phyloP scores from a whole-genome alignment of 1,140 invertebrate genomes.

The Aphaenogaster ashmeadi region DNA sequence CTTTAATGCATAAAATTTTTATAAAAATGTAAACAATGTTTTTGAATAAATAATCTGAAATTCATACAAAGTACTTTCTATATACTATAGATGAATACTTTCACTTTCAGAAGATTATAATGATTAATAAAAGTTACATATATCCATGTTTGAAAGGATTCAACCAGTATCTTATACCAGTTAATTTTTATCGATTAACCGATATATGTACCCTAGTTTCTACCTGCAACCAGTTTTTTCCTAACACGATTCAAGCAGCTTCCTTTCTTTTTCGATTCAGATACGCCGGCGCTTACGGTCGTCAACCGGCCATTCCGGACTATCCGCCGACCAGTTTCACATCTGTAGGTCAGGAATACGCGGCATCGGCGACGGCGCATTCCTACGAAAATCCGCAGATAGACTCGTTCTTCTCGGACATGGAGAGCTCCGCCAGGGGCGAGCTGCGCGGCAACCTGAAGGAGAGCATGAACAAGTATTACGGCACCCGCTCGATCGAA shows the following conservation, averaged over 20 bases:
- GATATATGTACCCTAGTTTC: slow-evolving; percentile 6
- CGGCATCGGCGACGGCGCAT: slow-evolving; percentile 20
- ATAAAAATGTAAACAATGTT: neutral
- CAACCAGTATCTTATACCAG: neutral
- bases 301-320: slow-evolving; percentile 2
- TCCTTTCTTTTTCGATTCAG: slow-evolving; percentile 24
- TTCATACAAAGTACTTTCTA: neutral
- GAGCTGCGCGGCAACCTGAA: slow-evolving; percentile 38
- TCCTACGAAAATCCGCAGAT: slow-evolving; percentile 8
- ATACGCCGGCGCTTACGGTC: slow-evolving; percentile 8
- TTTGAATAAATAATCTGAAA: neutral
- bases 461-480: slow-evolving; percentile 53
- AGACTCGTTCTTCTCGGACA: slow-evolving; percentile 55
- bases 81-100: neutral
- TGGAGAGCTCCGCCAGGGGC: slow-evolving; percentile 1
- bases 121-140: neutral
- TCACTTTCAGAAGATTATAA: slow-evolving; percentile 10
- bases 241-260: neutral
- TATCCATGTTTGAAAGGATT: neutral
- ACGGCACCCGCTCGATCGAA: slow-evolving; percentile 63
- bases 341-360: slow-evolving; percentile 45
- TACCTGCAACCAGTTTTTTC: neutral
- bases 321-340: slow-evolving; percentile 47
- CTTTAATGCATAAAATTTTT: neutral
- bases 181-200: neutral